These are phyloP conservation scores for Thunnus albacares DNA, from an alignment of 2,797 vertebrate species.

Conservation along the genomic window DNA sequence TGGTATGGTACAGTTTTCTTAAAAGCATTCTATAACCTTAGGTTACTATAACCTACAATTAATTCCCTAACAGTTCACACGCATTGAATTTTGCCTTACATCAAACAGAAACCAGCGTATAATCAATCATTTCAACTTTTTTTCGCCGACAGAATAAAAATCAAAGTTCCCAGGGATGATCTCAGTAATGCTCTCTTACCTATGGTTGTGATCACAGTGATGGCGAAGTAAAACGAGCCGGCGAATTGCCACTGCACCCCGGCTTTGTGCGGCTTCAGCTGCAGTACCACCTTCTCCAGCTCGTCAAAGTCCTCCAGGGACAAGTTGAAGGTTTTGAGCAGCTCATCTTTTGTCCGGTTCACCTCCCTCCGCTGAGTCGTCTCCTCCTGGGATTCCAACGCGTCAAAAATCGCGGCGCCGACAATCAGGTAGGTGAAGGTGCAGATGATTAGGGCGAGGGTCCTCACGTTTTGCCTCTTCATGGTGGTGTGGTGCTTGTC, in stretches of 20 bases:
- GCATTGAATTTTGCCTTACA: not conserved
- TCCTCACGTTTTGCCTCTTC: constrained; percentile 96
- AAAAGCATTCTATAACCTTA: too few species aligned
- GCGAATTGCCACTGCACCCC: constrained; percentile 96
- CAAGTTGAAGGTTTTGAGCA: constrained; percentile 90
- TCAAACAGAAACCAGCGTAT: not conserved
- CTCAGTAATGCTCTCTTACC: constrained; percentile 81
- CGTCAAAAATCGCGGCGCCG: constrained; percentile 95
- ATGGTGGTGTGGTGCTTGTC: constrained; percentile 82
- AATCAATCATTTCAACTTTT: constrained; percentile 14
- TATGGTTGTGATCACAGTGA: constrained; percentile 97
- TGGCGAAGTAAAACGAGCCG: constrained; percentile 97
- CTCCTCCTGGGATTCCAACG: constrained; percentile 91
- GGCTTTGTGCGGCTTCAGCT: constrained; percentile 95
- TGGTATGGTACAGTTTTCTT: not conserved
- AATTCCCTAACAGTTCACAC: not conserved
- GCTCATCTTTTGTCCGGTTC: constrained; percentile 81
- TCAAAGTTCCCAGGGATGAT: constrained; percentile 7
- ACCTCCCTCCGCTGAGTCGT: constrained; percentile 83
- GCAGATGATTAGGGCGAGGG: constrained; percentile 93
- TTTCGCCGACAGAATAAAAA: not conserved
- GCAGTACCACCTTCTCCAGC: constrained; percentile 92
- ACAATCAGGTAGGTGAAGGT: constrained; percentile 95
- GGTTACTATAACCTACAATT: too few species aligned
- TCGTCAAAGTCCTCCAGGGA: constrained; percentile 84